A percentile compares a stretch with the other conserved stretches of the same genome.
phyloP scores from a whole-genome alignment of 2,888 invertebrate species.

The Copidosoma aretas region DNA sequence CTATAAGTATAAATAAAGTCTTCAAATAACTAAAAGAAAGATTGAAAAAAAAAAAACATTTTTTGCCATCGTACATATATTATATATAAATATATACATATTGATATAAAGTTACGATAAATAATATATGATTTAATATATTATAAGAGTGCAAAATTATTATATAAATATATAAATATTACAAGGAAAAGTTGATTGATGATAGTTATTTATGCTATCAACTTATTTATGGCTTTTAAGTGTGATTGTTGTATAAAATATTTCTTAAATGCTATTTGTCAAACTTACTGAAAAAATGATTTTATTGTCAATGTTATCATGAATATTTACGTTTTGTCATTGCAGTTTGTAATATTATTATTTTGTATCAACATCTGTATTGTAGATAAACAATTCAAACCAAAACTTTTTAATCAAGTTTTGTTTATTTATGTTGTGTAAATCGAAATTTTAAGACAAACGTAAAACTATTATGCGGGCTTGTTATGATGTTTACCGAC shows the following conservation, averaged over 20 bases:
- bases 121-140: constrained; percentile 57
- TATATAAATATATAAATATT: constrained; percentile 47
- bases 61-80: constrained; percentile 54
- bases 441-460: neutral
- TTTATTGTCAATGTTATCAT: constrained; percentile 51
- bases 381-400: constrained; percentile 39
- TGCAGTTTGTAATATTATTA: constrained; percentile 35
- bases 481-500: neutral
- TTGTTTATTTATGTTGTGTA: neutral
- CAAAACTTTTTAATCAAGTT: constrained; percentile 44
- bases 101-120: constrained; percentile 47
- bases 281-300: constrained; percentile 35
- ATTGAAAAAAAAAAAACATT: constrained; percentile 51
- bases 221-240: constrained; percentile 61
- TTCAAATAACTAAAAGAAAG: constrained; percentile 41
- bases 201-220: constrained; percentile 62
- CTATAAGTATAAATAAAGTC: constrained; percentile 47
- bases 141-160: constrained; percentile 52
- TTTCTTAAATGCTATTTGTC: constrained; percentile 48
- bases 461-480: neutral
- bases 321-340: constrained; percentile 41
- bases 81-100: constrained; percentile 48
- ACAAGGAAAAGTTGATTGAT: constrained; percentile 47
- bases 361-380: constrained; percentile 30
- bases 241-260: constrained; percentile 62